Base-by-base conservation (phyloP, 2,888 invertebrate species). In the Drosophila setosimentum region DNA sequence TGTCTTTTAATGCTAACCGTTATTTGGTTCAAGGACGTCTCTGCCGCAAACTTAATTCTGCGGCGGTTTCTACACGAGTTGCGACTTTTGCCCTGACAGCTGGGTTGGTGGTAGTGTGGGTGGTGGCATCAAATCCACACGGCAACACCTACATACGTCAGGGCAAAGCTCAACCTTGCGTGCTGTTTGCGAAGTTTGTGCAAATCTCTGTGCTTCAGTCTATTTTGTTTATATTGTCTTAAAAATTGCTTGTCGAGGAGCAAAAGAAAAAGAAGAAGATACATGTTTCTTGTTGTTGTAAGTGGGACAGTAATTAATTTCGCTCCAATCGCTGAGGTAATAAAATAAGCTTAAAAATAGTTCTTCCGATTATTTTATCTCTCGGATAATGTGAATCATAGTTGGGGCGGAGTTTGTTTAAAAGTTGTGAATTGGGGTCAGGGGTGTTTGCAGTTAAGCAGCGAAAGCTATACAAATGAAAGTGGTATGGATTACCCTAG, bases 11-110 rank as follows among this genome's bases (percentile, higher is more conserved):
- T 55, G 58, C 35, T 61, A 70, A 30, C 40, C 10, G 33, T 33
- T 78, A 89, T 89, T 69, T 89, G 87, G 90, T 87, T 87, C 86
- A 87, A 90, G 86, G 86, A 78, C 89, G 76, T 59, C 66, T 65
- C 58, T 76, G 80, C 89, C 83, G 87, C 85, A 83, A 83, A 83
- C 82, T 90, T 87, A 82, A 81, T 83, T 89, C 40, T 79, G 74
- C 67, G 77, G 82, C 64, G 77, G 85, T 68, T 78, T 72, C 50
- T 54, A 70, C 76, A 70, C 75, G 79, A 74, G 64, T 68, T 87
- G 58, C 66, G 69, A 69, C 61, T 30, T 48, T 24, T 16, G 76
- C 51, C 55, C 29, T 64, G 80, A 64, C 76, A 80, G 80, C 59
- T 60, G 58, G 54, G 35, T 35, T 42, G 29, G 8, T 37, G 29